phyloP scores from a whole-genome alignment of 2,888 invertebrate genomes.

The Hypsopygia costalis region DNA sequence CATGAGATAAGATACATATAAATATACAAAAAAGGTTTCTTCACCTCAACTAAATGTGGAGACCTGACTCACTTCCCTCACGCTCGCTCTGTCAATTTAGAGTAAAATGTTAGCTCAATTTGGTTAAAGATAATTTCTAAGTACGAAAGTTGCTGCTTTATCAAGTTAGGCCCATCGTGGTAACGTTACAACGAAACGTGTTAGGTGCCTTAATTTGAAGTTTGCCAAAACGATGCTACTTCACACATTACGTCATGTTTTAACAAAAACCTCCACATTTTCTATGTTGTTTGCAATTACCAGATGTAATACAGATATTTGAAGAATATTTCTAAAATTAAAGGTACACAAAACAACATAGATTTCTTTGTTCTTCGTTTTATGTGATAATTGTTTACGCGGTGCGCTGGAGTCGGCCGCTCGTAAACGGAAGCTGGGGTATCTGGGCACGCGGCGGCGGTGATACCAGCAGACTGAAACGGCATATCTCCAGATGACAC shows the following conservation, averaged over 20 bases:
- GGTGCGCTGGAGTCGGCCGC: conserved; percentile 29
- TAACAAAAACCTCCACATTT: not conserved
- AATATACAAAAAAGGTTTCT: too few relatives aligned
- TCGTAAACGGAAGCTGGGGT: conserved; percentile 45
- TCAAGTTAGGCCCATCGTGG: not conserved
- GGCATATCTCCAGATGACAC: conserved; percentile 2
- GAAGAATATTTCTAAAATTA: conserved; percentile 26
- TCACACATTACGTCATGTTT: conserved; percentile 6
- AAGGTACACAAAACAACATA: conserved; percentile 27
- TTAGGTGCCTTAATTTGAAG: not conserved
- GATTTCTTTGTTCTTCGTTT: conserved; percentile 60
- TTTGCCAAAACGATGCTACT: not conserved
- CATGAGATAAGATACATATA: too few relatives aligned
- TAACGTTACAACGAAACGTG: not conserved
- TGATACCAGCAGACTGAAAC: not conserved
- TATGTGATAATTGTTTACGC: conserved; percentile 60
- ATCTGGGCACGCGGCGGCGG: conserved; percentile 1
- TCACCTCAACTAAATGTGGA: too few relatives aligned
- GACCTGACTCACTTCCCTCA: too few relatives aligned
- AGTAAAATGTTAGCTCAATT: not conserved
- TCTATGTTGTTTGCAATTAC: conserved; percentile 14
- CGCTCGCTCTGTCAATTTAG: too few relatives aligned
- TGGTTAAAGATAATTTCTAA: not conserved
- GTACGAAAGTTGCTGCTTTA: not conserved
- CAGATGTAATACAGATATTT: conserved; percentile 17